Percentiles rank a stretch among this genome's conserved stretches.
phyloP scores from a whole-genome alignment of 2,113 vertebrate genomes.

The Bothrops jararaca region DNA sequence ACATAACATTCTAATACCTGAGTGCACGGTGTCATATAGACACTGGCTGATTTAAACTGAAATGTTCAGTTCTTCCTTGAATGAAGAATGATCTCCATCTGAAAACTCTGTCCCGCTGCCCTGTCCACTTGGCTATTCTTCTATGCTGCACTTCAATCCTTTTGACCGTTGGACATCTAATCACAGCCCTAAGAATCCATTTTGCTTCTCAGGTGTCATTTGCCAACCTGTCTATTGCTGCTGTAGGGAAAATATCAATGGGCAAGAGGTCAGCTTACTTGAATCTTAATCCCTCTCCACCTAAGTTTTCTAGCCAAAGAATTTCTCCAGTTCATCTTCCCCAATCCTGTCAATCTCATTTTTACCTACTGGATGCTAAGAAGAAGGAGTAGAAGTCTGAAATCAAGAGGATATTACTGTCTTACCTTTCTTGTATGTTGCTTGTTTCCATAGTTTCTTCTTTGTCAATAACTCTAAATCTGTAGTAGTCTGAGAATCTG shows the following conservation, averaged over 20 bases:
- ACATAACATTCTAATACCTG: background rate
- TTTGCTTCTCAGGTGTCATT: conserved; percentile 36
- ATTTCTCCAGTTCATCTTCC: conserved; percentile 13
- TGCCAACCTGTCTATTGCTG: background rate
- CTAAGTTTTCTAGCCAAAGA: background rate
- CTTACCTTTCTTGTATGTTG: background rate
- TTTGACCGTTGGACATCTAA: conserved; percentile 44
- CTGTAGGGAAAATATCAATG: conserved; percentile 26
- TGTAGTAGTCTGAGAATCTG: background rate
- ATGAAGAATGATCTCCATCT: conserved; percentile 9
- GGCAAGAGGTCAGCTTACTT: conserved; percentile 8
- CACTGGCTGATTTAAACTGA: background rate
- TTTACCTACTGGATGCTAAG: background rate
- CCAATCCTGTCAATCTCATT: conserved; percentile 33
- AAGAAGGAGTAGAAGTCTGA: background rate
- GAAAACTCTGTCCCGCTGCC: conserved; percentile 10
- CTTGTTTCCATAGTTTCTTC: background rate
- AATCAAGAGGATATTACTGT: background rate
- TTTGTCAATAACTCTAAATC: background rate
- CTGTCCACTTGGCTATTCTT: background rate
- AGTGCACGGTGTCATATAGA: background rate
- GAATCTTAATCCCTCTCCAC: background rate
- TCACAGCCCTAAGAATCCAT: conserved; percentile 36
- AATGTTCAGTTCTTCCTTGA: background rate
- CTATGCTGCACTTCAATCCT: conserved; percentile 34